A percentile compares a stretch with the other conserved stretches of the same genome.
These are phyloP conservation scores for Pyrochroa serraticornis DNA, from an alignment of 2,888 invertebrate genomes.

Conservation along the genomic window DNA sequence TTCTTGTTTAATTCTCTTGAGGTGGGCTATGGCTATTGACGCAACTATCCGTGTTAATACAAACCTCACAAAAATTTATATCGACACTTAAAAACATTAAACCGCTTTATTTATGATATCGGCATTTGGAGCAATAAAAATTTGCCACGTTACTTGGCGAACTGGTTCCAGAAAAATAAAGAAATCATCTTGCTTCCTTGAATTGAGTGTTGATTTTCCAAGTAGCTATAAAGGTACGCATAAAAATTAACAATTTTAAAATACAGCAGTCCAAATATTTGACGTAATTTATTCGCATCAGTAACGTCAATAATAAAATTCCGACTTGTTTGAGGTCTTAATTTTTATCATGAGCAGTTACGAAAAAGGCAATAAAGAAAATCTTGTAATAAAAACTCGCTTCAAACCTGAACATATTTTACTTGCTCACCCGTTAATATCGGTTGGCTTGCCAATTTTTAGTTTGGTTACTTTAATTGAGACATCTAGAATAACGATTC, in stretches of 20 bases:
- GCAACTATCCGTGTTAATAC: not conserved
- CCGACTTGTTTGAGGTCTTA: too few relatives aligned
- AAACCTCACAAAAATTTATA: conserved; percentile 19
- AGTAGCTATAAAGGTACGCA: conserved; percentile 21
- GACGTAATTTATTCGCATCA: too few relatives aligned
- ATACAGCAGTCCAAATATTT: not conserved
- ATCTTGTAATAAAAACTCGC: too few relatives aligned
- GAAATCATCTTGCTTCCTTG: conserved; percentile 17
- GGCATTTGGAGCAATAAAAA: conserved; percentile 25
- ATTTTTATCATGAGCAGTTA: too few relatives aligned
- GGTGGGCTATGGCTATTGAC: not conserved
- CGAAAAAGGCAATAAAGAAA: too few relatives aligned
- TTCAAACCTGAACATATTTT: too few relatives aligned
- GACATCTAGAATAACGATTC: too few relatives aligned
- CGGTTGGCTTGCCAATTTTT: too few relatives aligned
- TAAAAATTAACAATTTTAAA: conserved; percentile 23
- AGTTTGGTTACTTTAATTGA: too few relatives aligned
- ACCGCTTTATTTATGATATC: conserved; percentile 27
- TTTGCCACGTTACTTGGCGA: conserved; percentile 9
- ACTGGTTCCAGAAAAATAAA: conserved; percentile 22
- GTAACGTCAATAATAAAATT: too few relatives aligned
- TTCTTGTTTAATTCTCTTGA: not conserved
- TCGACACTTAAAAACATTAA: conserved; percentile 25
- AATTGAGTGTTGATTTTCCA: conserved; percentile 25
- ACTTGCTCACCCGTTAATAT: too few relatives aligned